Percentiles rank a stretch among this genome's conserved stretches.
These are phyloP conservation scores for Merluccius polli DNA, from an alignment of 2,797 vertebrate species.

Conservation along the genomic window DNA sequence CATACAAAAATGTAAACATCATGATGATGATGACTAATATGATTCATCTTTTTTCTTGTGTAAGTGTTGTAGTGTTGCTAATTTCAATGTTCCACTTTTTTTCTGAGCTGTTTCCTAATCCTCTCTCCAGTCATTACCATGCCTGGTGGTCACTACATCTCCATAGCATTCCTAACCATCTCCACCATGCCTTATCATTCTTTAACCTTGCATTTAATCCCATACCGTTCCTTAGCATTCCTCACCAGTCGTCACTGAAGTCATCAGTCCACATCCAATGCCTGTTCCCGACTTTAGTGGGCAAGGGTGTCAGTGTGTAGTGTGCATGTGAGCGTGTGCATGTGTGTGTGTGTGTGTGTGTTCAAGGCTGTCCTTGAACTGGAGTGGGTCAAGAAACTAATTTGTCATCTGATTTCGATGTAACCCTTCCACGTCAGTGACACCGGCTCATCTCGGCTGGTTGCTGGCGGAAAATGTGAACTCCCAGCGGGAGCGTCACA, in stretches of 20 bases:
- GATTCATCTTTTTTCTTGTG: no score
- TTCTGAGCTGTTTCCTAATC: no score
- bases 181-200: background rate
- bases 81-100: no score
- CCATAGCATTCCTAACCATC: no score
- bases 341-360: slow-evolving; percentile 7
- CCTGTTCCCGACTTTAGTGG: background rate
- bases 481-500: slow-evolving; percentile 34
- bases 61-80: no score
- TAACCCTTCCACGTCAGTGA: slow-evolving; percentile 42
- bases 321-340: background rate
- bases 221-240: background rate
- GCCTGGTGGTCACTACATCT: no score
- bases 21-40: no score
- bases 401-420: slow-evolving; percentile 65
- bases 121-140: no score
- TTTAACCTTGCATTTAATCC: background rate
- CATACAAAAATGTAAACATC: no score
- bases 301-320: background rate
- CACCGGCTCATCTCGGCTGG: slow-evolving; percentile 42
- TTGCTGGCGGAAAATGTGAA: slow-evolving; percentile 63
- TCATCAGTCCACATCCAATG: background rate
- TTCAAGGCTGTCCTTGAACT: slow-evolving; percentile 61
- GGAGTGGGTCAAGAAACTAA: slow-evolving; percentile 60
- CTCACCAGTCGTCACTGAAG: background rate